Conservation (phyloP, 2,797 vertebrate species). For the Squalus acanthias region DNA sequence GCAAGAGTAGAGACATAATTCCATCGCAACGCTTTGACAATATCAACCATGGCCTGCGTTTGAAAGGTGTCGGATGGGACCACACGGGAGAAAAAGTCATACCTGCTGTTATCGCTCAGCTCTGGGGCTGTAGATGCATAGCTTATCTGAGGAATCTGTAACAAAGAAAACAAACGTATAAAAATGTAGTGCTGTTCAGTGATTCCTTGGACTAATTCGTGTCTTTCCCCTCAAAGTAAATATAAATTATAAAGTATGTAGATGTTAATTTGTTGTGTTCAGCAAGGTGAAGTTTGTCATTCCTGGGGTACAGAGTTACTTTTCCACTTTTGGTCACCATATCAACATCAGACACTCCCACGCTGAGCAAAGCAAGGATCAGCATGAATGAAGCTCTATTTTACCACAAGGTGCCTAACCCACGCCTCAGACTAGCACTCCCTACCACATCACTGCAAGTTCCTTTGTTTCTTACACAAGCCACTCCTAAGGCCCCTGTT, state of each 20-base stretch:
- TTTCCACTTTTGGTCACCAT: not conserved
- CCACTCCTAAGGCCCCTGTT: not conserved
- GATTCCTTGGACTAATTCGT: not conserved
- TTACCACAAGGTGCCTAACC: not conserved
- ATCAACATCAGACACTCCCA: not conserved
- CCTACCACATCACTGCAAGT: not conserved
- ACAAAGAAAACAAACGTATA: slow-evolving; percentile 35
- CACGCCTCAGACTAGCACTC: not conserved
- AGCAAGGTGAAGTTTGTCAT: not conserved
- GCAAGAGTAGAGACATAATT: slow-evolving; percentile 92
- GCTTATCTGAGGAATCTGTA: slow-evolving; percentile 90
- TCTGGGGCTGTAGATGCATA: slow-evolving; percentile 90
- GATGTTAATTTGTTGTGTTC: not conserved
- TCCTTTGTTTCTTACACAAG: not conserved
- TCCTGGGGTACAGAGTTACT: not conserved
- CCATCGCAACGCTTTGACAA: slow-evolving; percentile 89
- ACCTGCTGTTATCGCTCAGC: slow-evolving; percentile 90
- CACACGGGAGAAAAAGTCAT: slow-evolving; percentile 91
- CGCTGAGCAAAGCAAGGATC: not conserved
- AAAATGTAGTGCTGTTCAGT: not conserved
- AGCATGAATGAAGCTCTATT: not conserved
- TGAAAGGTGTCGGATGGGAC: slow-evolving; percentile 92
- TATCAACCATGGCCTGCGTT: slow-evolving; percentile 95
- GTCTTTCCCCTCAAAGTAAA: not conserved
- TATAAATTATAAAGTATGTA: not conserved